Evolutionary conservation across 92 coral and sea anemone species (phyloP).

Genomic region (Pocillopora grandis): DNA sequence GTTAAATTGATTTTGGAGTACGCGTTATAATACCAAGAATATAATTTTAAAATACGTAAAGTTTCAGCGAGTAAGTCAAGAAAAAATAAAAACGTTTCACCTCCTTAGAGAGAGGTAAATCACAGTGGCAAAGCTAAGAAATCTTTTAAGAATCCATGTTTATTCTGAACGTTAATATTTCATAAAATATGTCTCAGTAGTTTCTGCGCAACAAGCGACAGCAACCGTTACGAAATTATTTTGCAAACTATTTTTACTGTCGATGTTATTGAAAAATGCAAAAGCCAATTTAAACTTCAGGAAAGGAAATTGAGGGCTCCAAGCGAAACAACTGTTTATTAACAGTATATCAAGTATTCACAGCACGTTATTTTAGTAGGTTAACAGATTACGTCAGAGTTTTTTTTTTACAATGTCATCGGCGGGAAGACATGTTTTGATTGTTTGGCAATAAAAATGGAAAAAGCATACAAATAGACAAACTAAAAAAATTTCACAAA

Average conservation of each 20-base stretch:
- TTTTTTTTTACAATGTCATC: neutral
- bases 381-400: neutral
- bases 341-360: neutral
- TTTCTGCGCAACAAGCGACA: neutral
- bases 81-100: neutral
- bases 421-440: neutral
- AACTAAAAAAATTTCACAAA: neutral
- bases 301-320: neutral
- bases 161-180: neutral
- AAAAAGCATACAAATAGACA: neutral
- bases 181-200: neutral
- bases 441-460: neutral
- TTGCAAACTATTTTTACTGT: slow-evolving; percentile 9
- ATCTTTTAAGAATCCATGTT: neutral
- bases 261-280: neutral
- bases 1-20: neutral
- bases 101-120: neutral
- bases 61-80: neutral
- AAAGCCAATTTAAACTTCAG: neutral
- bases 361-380: slow-evolving; percentile 26
- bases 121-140: neutral
- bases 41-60: neutral
- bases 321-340: too few relatives aligned
- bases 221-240: neutral
- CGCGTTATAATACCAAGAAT: neutral